These are phyloP conservation scores for Andrena bucephala DNA, from an alignment of 2,888 invertebrate genomes.

Conservation along the genomic window DNA sequence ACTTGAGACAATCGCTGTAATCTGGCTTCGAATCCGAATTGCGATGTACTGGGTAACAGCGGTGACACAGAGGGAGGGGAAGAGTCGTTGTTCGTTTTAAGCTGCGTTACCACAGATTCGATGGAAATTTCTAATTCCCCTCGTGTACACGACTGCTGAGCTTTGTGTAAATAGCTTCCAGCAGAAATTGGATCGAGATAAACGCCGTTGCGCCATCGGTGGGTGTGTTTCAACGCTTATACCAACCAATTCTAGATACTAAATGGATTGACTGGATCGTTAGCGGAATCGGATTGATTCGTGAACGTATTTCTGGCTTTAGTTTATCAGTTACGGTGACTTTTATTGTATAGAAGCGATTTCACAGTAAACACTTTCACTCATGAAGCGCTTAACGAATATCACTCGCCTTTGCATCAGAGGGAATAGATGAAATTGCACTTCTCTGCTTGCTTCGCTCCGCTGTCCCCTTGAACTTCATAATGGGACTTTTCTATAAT, in stretches of 20 bases:
- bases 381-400: neutral
- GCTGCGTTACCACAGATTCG: neutral
- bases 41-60: neutral
- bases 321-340: neutral
- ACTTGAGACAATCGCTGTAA: conserved; percentile 32
- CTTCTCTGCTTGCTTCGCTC: neutral
- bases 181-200: conserved; percentile 8
- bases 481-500: conserved; percentile 14
- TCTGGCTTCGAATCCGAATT: conserved; percentile 11
- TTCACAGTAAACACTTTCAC: neutral
- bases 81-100: neutral
- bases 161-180: neutral
- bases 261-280: neutral
- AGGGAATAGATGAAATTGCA: neutral
- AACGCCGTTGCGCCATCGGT: neutral
- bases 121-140: conserved; percentile 7
- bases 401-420: neutral
- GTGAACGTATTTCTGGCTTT: neutral
- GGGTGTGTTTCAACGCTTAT: neutral
- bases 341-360: neutral
- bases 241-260: conserved; percentile 6
- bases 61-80: neutral
- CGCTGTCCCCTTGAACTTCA: conserved; percentile 12
- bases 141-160: neutral
- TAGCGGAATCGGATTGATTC: neutral